phyloP scores from a whole-genome alignment of 2,888 invertebrate species.

The Slavum lentiscoides region DNA sequence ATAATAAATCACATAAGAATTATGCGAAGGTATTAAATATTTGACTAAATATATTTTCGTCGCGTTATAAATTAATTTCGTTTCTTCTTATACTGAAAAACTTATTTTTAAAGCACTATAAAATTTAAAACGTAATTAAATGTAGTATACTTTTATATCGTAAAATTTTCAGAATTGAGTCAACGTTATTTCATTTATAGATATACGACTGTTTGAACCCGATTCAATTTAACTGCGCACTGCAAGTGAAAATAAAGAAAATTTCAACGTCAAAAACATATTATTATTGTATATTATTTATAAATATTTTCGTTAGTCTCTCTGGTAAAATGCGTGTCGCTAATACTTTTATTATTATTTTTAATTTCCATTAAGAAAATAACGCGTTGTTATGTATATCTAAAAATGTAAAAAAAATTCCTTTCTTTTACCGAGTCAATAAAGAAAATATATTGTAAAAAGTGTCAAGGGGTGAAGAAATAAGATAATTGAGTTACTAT shows the following conservation, averaged over 20 bases:
- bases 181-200: not conserved
- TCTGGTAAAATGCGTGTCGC: too few relatives aligned
- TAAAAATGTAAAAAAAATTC: too few relatives aligned
- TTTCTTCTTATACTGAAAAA: not conserved
- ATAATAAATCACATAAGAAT: not conserved
- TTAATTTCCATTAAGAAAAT: too few relatives aligned
- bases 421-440: too few relatives aligned
- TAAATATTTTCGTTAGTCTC: too few relatives aligned
- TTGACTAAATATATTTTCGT: not conserved
- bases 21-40: not conserved
- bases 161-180: not conserved
- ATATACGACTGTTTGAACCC: not conserved
- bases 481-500: too few relatives aligned
- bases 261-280: not conserved
- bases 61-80: not conserved
- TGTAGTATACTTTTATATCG: not conserved
- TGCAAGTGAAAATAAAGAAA: not conserved
- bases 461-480: too few relatives aligned
- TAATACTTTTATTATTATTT: too few relatives aligned
- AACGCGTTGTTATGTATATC: too few relatives aligned
- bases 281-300: not conserved
- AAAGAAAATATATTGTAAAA: too few relatives aligned
- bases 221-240: not conserved
- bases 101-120: not conserved
- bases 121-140: not conserved